Evolutionary conservation across 2,797 vertebrate species (phyloP), one percentile per base, ranked within the genome.

Genomic region (Dicrostonyx torquatus): DNA sequence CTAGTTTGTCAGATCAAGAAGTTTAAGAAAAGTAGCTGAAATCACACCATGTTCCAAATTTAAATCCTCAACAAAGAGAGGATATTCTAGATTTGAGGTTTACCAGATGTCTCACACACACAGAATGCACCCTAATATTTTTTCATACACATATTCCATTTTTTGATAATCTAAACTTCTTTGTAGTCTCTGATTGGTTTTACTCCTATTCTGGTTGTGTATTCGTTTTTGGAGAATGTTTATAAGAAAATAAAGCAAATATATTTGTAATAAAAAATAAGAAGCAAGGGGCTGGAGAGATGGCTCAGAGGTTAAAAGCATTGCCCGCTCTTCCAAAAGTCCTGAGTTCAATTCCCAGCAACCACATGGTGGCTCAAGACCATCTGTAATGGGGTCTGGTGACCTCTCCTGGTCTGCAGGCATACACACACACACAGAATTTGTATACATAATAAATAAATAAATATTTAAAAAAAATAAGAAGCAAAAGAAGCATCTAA

Each of bases 21-120:
- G 29, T 94, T 96, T 93, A 89, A 87, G 89, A 91, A 91, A 97
- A 97, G 93, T 87, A 66, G 60, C 75, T 96, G 50, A 96, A 97
- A 93, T 93, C 15, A 96, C 93, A 76, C 89, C 88, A 66, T 37
- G 5, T 22, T 94, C 70, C 66, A 96, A 79, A 92, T 91, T 95
- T 94, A 97, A 97, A 87, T 83, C 43, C 53, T 87, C 89, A 91
- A 82, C 64, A 93, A 53, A 92, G 48, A 89, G 20, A 70, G 20
- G 45, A 24, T 83, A 18, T 31, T 94, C 60, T 79, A 83, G 43
- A 3, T 73, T 95, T 94, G 20, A 17, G 62, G 26, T 95, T 95
- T 89, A 93, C 48, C 92, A 93, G 72, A 92, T 89, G 92, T 72
- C 62, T 72, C 62, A 79, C 48, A 62, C 20, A 40, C 6, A 2